phyloP scores from a whole-genome alignment of 2,888 invertebrate species.

The Plebejus argus region DNA sequence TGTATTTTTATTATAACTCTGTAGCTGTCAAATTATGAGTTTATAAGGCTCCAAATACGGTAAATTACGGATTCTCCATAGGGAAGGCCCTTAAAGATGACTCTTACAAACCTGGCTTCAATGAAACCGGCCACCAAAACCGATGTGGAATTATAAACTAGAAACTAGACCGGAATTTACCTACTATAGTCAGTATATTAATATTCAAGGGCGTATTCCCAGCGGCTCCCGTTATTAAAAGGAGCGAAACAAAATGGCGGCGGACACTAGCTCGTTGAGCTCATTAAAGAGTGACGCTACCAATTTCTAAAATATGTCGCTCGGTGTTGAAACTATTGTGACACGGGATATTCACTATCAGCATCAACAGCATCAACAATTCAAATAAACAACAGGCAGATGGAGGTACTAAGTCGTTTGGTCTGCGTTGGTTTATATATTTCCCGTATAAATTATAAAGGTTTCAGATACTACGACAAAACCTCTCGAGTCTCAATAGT shows the following conservation, averaged over 20 bases:
- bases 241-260: conserved; percentile 53
- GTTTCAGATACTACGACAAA: too few relatives aligned
- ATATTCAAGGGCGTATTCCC: conserved; percentile 31
- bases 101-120: neutral
- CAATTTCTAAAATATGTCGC: conserved; percentile 73
- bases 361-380: too few relatives aligned
- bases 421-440: too few relatives aligned
- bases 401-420: neutral
- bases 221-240: conserved; percentile 50
- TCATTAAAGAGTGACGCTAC: conserved; percentile 69
- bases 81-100: too few relatives aligned
- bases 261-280: conserved; percentile 68
- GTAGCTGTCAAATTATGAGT: too few relatives aligned
- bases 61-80: too few relatives aligned
- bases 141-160: neutral
- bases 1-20: too few relatives aligned
- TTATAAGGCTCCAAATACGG: too few relatives aligned
- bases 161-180: conserved; percentile 21
- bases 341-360: neutral
- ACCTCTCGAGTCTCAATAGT: too few relatives aligned
- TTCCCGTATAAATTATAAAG: too few relatives aligned
- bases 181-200: conserved; percentile 15
- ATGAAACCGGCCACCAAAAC: neutral
- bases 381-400: neutral
- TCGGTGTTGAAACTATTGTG: conserved; percentile 54